These are phyloP conservation scores for Vulpes vulpes DNA, from an alignment of 2,113 vertebrate species.

Conservation along the genomic window DNA sequence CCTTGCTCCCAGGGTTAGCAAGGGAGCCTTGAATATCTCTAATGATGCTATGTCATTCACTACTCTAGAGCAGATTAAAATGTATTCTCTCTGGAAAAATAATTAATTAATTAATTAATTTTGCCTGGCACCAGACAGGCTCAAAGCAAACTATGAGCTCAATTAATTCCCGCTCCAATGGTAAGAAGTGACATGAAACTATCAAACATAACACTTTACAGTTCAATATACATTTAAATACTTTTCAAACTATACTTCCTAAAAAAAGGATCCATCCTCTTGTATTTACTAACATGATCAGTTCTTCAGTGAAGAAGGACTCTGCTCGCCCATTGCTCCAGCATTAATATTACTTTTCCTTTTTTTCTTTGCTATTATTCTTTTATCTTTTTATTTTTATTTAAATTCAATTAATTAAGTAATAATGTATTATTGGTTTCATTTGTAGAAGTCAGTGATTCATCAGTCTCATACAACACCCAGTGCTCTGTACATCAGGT, in stretches of 20 bases:
- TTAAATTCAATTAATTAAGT: too few species aligned
- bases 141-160: background rate
- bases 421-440: too few species aligned
- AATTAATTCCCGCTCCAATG: constrained; percentile 18
- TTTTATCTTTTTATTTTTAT: too few species aligned
- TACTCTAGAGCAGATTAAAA: background rate
- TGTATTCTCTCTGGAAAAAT: background rate
- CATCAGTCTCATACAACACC: too few species aligned
- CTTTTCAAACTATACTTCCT: background rate
- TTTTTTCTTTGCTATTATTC: too few species aligned
- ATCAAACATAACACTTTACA: constrained; percentile 1
- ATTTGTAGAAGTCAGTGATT: too few species aligned
- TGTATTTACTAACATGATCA: background rate
- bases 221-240: background rate
- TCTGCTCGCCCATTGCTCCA: background rate
- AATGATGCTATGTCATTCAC: background rate
- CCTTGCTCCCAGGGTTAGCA: background rate
- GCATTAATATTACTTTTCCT: background rate
- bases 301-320: background rate
- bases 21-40: background rate
- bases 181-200: background rate
- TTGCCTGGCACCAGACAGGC: background rate
- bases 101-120: background rate
- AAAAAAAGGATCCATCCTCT: background rate
- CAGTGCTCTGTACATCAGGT: too few species aligned